Evolutionary conservation across 2,888 invertebrate genomes (phyloP), one percentile per base, ranked within the genome.

Genomic region (Candidula unifasciata): DNA sequence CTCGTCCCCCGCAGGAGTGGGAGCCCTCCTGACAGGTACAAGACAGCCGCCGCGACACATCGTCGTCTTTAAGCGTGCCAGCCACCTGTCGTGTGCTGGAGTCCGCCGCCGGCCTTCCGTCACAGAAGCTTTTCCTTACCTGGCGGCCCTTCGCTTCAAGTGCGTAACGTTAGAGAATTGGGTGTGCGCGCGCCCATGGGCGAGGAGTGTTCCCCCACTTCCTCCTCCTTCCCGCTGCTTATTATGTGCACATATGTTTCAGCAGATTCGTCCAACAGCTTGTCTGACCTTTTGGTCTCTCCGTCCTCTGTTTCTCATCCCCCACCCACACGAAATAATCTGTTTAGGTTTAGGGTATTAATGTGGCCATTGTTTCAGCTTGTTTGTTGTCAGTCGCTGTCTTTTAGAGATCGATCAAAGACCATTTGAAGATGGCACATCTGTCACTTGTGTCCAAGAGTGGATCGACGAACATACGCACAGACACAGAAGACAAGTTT

Each of bases 11-110:
- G 8, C 44, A 44, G 44, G 44, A 44, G 44, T 44, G 44, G 8
- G n/a, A n/a, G n/a, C n/a, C 8, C 13, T 13, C 44, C 44, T 44
- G 44, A 44, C 44, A 44, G 44, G 44, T 44, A 44, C 44, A 44
- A 44, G 44, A 44, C 44, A 44, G 44, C 44, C 44, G 44, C 44
- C 44, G 44, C 44, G 35, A 21, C 33, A n/a, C 60, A 60, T 35
- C 35, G 35, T 2, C 30, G 37, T n/a, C 44, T n/a, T 37, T n/a
- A 64, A 78, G 78, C 64, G 78, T 35, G 60, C 64, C 21, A 78
- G 64, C 80, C 80, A 80, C 80, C 80, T 80, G 80, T 80, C 80
- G 18, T 80, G 30, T 44, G 66, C 35, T 5, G 68, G 80, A 68
- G 68, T 80, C 80, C 27, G 68, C 52, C 80, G 30, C 13, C 27